Percentiles rank a stretch among this genome's conserved stretches.
phyloP scores from a whole-genome alignment of 2,113 vertebrate species.

The Corynorhinus townsendii region DNA sequence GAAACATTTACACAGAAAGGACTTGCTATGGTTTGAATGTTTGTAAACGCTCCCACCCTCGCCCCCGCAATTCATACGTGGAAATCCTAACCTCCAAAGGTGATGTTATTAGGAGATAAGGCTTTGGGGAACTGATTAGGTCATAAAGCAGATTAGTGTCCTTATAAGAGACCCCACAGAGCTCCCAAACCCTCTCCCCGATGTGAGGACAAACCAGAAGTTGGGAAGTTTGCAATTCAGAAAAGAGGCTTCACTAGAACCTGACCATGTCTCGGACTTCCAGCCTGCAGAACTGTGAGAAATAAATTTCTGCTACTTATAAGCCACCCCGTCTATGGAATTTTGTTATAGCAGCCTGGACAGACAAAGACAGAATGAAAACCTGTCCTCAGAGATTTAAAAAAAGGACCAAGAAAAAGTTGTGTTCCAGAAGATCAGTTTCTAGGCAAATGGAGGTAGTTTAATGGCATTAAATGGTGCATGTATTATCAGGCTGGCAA shows the following conservation, averaged over 20 bases:
- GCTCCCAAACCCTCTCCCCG: not conserved
- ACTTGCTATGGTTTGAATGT: not conserved
- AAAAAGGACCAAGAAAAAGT: not conserved
- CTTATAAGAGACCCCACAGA: not conserved
- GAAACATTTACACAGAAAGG: not conserved
- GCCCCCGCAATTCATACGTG: not conserved
- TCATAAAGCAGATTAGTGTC: not conserved
- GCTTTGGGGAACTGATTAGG: not conserved
- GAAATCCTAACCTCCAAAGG: not conserved
- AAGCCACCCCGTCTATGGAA: not conserved
- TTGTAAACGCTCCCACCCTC: not conserved
- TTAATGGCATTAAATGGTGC: slow-evolving; percentile 5
- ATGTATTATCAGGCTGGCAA: not conserved
- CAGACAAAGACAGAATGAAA: not conserved
- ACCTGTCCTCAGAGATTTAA: not conserved
- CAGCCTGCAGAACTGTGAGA: not conserved
- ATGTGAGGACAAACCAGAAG: not conserved
- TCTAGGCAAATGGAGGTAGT: not conserved
- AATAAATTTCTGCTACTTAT: not conserved
- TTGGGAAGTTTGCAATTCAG: not conserved
- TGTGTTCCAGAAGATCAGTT: not conserved
- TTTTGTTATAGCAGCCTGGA: not conserved
- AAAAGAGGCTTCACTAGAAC: not conserved
- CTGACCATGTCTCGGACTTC: not conserved
- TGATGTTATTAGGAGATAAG: not conserved